Base-by-base conservation (phyloP, 1,140 invertebrate genomes). In the Macrobrachium rosenbergii region DNA sequence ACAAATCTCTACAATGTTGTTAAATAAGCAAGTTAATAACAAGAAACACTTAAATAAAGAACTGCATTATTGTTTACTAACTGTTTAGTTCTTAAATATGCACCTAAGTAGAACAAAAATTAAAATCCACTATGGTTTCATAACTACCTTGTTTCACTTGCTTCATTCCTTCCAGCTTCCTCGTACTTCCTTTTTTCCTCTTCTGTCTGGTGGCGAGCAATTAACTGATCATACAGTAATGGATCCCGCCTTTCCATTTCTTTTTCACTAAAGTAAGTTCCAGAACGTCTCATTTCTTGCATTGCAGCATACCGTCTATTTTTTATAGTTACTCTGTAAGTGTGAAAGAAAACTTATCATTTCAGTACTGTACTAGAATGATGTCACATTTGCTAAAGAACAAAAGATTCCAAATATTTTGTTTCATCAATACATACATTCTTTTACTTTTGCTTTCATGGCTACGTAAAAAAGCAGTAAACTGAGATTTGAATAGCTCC, bases 211-310 rank as follows among this genome's bases (percentile, higher is more conserved):
- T 87, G 85, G 3, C 73, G 52, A 28, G 64, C 85, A 87, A 87
- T 76, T 10, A 87, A 77, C 2, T 82, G 78, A 45, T 87, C 85
- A 52, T 87, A 87, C 14, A 87, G 69, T 19, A 87, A 60, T n/a
- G 85, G 85, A 58, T 87, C 60, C 23, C 85, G 64, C 12, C 85
- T 64, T 37, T 87, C 85, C 85, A 87, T 87, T 63, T 87, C 85
- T 63, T 87, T 72, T 28, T 87, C 85, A 64, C 85, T 87, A 37
- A 87, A 87, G 19, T 87, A 87, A 80, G 81, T 79, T 52, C 85
- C 85, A 72, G 52, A 59, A 7, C 59, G 17, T 10, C 85, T 67
- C 19, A 87, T 59, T 28, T 72, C 72, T 60, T 87, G 78, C 28
- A 87, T 14, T 28, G 85, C 85, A 21, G 78, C 67, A 64, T 82